These are phyloP conservation scores for Tympanoctomys barrerae DNA, from an alignment of 2,797 vertebrate species.

Conservation along the genomic window DNA sequence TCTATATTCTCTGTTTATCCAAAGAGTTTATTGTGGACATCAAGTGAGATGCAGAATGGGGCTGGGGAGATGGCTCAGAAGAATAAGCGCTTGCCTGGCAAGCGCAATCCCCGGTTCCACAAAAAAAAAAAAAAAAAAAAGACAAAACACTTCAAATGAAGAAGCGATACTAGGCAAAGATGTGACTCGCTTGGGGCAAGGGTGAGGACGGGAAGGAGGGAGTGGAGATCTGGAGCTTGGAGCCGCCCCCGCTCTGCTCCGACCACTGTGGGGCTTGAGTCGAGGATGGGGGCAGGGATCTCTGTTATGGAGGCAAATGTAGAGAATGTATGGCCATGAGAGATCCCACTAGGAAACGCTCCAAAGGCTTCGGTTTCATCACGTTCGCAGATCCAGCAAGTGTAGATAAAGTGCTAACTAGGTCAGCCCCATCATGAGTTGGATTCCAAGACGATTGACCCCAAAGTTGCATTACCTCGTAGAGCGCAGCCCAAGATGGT, in stretches of 20 bases:
- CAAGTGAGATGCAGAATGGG: neutral
- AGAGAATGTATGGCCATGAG: conserved; percentile 99
- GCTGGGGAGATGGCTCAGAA: too few species aligned
- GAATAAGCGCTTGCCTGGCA: too few species aligned
- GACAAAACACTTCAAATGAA: neutral
- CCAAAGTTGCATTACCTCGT: too few species aligned
- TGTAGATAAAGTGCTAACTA: conserved; percentile 98
- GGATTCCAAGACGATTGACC: conserved; percentile 96
- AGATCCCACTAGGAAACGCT: conserved; percentile 99
- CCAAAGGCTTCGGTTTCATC: conserved; percentile 99
- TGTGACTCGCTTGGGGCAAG: neutral
- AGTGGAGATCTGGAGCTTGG: too few species aligned
- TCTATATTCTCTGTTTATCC: neutral
- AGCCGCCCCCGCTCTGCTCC: too few species aligned
- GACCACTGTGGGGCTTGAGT: too few species aligned
- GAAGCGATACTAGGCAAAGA: neutral
- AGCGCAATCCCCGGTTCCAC: too few species aligned
- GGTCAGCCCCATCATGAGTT: conserved; percentile 99
- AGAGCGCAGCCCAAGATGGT: conserved; percentile 92
- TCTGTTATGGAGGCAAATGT: neutral
- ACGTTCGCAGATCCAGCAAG: conserved; percentile 99
- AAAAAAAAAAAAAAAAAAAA: too few species aligned
- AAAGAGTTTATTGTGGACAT: neutral
- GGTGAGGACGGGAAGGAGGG: too few species aligned
- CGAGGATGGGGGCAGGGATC: too few species aligned